Evolutionary conservation across 1,140 invertebrate species (phyloP).

Genomic region (Brachionus asplanchnoidis): DNA sequence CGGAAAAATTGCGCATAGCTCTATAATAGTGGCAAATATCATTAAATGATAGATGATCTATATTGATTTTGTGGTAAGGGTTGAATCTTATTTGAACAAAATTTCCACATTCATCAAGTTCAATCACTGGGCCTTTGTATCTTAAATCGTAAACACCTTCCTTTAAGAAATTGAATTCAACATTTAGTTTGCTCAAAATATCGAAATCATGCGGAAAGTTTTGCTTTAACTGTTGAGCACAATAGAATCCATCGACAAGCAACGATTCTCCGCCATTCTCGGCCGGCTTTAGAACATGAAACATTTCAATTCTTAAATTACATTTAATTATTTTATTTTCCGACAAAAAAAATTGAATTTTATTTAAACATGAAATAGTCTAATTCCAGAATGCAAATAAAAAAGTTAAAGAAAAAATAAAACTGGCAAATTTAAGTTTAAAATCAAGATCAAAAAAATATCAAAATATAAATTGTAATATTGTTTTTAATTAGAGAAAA

Average conservation of each 20-base stretch:
- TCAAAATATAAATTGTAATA: too few species aligned
- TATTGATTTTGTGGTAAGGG: conserved; percentile 64
- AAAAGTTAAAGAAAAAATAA: conserved; percentile 24
- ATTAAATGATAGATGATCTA: conserved; percentile 59
- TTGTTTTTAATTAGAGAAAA: too few species aligned
- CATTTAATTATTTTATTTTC: not conserved
- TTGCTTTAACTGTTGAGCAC: conserved; percentile 61
- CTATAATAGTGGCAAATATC: conserved; percentile 64
- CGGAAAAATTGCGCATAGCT: conserved; percentile 61
- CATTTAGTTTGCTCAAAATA: conserved; percentile 59
- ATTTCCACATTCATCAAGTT: conserved; percentile 43
- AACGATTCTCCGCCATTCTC: conserved; percentile 65
- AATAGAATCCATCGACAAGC: conserved; percentile 67
- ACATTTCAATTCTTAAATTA: conserved; percentile 62
- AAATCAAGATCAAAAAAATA: too few species aligned
- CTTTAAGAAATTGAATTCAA: conserved; percentile 64
- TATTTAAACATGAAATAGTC: too few species aligned
- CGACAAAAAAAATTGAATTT: too few species aligned
- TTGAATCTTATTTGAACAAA: conserved; percentile 60
- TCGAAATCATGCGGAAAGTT: conserved; percentile 61
- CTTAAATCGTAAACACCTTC: conserved; percentile 43
- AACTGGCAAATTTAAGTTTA: too few species aligned
- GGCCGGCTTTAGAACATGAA: conserved; percentile 66
- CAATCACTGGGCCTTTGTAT: conserved; percentile 46
- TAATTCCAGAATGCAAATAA: too few species aligned